Conservation (phyloP, 2,113 vertebrate genomes). For the Capreolus pygargus region DNA sequence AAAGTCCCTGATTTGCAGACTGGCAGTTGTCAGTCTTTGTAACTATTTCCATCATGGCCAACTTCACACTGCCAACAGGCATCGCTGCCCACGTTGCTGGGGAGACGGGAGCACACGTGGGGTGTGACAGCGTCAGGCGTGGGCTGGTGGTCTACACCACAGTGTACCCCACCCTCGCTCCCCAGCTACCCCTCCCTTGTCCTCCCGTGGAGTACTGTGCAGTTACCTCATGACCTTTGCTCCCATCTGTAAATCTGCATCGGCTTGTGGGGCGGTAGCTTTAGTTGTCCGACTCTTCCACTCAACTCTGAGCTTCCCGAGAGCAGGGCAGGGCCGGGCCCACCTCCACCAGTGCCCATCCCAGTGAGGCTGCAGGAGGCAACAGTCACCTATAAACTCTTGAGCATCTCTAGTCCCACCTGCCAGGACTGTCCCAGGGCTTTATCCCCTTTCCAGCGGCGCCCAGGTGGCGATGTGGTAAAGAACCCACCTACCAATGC, state of each 20-base stretch:
- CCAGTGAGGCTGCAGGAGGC: neutral
- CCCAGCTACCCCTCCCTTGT: neutral
- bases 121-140: neutral
- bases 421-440: no score
- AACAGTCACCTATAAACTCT: rapidly evolving
- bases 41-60: neutral
- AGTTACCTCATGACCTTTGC: neutral
- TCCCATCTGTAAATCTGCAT: neutral
- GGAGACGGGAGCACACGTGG: rapidly evolving
- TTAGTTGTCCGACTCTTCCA: rapidly evolving
- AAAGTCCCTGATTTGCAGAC: no score
- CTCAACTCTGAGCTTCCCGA: neutral
- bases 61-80: rapidly evolving
- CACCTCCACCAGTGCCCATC: rapidly evolving
- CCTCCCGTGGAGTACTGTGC: rapidly evolving
- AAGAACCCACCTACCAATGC: neutral
- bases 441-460: neutral
- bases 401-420: no score
- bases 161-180: rapidly evolving
- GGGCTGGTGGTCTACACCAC: no score
- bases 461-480: neutral
- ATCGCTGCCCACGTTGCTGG: rapidly evolving
- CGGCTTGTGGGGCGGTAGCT: neutral
- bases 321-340: neutral
- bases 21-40: neutral